A percentile compares a stretch with the other conserved stretches of the same genome.
phyloP scores from a whole-genome alignment of 2,888 invertebrate genomes.

The Latrodectus hesperus region DNA sequence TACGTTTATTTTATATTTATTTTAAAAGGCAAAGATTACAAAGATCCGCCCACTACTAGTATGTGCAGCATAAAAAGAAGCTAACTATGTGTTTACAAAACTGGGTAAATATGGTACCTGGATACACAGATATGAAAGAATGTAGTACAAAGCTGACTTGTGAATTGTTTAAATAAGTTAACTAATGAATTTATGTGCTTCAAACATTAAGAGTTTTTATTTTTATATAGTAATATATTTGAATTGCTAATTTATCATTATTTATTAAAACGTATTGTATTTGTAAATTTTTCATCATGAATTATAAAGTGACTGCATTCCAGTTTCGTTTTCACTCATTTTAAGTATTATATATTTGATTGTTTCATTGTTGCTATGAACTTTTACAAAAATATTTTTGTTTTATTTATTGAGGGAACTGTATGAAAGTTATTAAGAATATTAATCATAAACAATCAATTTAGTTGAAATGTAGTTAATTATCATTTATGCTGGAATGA shows the following conservation, averaged over 20 bases:
- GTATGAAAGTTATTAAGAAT: too few species aligned
- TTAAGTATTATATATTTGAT: background rate
- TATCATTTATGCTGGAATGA: too few species aligned
- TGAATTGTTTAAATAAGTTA: too few species aligned
- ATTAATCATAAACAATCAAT: too few species aligned
- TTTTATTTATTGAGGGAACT: too few species aligned
- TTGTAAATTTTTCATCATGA: too few species aligned
- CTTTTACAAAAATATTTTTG: too few species aligned
- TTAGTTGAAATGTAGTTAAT: too few species aligned
- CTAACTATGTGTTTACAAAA: slow-evolving; percentile 10
- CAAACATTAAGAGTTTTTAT: slow-evolving; percentile 9
- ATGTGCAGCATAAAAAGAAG: slow-evolving; percentile 32
- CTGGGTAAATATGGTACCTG: slow-evolving; percentile 61
- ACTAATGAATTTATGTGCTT: too few species aligned
- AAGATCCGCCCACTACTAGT: background rate
- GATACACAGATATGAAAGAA: slow-evolving; percentile 3
- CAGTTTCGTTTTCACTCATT: too few species aligned
- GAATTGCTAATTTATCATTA: background rate
- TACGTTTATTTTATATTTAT: background rate
- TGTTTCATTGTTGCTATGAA: background rate
- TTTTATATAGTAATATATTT: slow-evolving; percentile 57
- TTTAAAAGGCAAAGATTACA: slow-evolving; percentile 6
- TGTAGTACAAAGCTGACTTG: background rate
- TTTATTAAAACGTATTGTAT: too few species aligned
- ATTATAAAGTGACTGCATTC: too few species aligned